These are phyloP conservation scores for Disparrhopalites patrizii DNA, from an alignment of 2,888 invertebrate species.

Conservation along the genomic window DNA sequence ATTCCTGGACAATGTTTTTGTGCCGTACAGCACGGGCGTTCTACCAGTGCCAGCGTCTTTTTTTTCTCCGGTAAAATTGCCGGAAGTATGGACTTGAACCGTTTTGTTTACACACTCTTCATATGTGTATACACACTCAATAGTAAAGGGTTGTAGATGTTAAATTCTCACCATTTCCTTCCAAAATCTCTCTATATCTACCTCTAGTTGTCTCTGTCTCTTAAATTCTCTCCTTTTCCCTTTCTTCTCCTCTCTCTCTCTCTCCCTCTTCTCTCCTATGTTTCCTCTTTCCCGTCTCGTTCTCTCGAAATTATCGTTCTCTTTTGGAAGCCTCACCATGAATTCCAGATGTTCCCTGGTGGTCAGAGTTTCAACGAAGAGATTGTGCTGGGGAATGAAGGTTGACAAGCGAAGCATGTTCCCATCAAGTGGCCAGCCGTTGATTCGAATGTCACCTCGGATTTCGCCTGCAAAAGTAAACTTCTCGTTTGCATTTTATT, in stretches of 20 bases:
- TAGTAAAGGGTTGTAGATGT: neutral
- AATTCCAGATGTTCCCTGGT: slow-evolving; percentile 24
- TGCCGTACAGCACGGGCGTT: no score
- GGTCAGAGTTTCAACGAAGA: slow-evolving; percentile 24
- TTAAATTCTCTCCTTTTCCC: no score
- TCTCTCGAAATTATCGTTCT: neutral
- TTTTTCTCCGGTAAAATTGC: neutral
- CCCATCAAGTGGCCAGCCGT: slow-evolving; percentile 21
- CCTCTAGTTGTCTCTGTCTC: neutral
- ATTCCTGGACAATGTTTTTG: neutral
- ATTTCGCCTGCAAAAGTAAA: slow-evolving; percentile 11
- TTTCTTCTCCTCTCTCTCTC: neutral
- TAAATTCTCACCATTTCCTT: slow-evolving; percentile 4
- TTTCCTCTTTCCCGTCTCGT: neutral
- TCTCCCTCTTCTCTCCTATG: neutral
- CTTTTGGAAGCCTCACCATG: slow-evolving; percentile 8
- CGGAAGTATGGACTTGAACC: neutral
- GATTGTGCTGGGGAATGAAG: slow-evolving; percentile 24
- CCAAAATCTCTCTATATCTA: neutral
- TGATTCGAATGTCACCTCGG: slow-evolving; percentile 21
- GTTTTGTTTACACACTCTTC: neutral
- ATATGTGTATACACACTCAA: neutral
- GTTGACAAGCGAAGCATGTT: slow-evolving; percentile 15
- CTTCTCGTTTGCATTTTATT: slow-evolving; percentile 19
- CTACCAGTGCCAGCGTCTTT: no score